Percentiles rank a stretch among this genome's conserved stretches.
These are phyloP conservation scores for Bellardia pandia DNA, from an alignment of 2,888 invertebrate species.

Conservation along the genomic window DNA sequence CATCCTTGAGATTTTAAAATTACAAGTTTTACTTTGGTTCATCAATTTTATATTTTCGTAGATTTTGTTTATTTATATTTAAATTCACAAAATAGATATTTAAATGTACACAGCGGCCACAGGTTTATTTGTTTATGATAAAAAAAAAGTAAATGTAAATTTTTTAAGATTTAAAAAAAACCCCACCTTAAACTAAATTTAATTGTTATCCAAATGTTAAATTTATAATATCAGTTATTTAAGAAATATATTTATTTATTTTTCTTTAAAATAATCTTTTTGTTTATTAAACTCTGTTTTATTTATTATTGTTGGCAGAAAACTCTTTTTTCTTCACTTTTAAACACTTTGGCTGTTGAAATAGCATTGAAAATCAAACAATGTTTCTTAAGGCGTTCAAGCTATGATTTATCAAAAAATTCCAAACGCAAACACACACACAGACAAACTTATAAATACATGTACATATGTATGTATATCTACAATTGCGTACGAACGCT, in stretches of 20 bases:
- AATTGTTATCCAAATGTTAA: background rate
- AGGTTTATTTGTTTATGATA: background rate
- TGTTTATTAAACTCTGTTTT: background rate
- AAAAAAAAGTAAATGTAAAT: background rate
- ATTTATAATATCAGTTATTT: background rate
- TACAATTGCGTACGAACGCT: background rate
- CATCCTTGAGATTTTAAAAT: too few relatives aligned
- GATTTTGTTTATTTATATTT: too few relatives aligned
- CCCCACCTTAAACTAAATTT: conserved; percentile 21
- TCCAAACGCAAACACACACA: conserved; percentile 20
- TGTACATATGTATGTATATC: background rate
- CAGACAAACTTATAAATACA: background rate
- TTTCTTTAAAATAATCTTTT: background rate
- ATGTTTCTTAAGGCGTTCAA: conserved; percentile 55
- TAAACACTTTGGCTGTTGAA: conserved; percentile 67
- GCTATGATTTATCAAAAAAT: conserved; percentile 65
- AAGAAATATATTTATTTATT: background rate
- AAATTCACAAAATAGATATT: too few relatives aligned
- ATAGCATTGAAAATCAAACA: conserved; percentile 57
- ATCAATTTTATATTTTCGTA: too few relatives aligned
- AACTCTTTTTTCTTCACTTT: conserved; percentile 48
- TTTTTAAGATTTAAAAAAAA: background rate
- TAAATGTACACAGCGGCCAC: background rate
- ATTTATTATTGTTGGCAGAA: background rate
- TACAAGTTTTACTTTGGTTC: too few relatives aligned